Evolutionary conservation across 2,113 vertebrate species (phyloP).

Genomic region (Tinamus guttatus): DNA sequence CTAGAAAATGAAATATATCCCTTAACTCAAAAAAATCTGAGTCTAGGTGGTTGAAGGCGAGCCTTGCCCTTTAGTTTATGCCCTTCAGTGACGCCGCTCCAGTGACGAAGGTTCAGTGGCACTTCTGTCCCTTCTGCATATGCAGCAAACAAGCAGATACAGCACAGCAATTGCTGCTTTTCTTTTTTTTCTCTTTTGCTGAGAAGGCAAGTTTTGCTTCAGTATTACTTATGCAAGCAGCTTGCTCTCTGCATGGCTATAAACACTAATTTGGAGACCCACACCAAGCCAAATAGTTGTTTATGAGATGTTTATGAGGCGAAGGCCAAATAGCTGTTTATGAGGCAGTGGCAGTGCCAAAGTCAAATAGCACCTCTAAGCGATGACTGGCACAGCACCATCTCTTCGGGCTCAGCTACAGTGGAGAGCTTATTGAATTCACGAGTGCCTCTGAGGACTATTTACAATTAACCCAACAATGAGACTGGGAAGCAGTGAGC

Average conservation of each 20-base stretch:
- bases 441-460: background rate
- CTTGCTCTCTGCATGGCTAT: conserved; percentile 27
- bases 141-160: background rate
- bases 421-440: conserved; percentile 2
- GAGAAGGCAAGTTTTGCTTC: conserved; percentile 38
- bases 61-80: background rate
- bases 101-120: background rate
- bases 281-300: conserved; percentile 52
- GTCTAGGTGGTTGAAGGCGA: background rate
- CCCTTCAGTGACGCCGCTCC: background rate
- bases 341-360: conserved; percentile 43
- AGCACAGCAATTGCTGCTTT: background rate
- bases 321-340: conserved; percentile 49
- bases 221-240: conserved; percentile 45
- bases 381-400: conserved; percentile 17
- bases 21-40: background rate
- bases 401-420: conserved; percentile 47
- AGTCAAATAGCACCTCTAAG: conserved; percentile 50
- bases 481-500: background rate
- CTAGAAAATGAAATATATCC: background rate
- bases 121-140: fast-evolving
- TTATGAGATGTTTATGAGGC: conserved; percentile 60
- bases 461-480: background rate
- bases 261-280: conserved; percentile 65
- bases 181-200: background rate